phyloP scores from a whole-genome alignment of 2,888 invertebrate genomes.

The Tethea ocularis region DNA sequence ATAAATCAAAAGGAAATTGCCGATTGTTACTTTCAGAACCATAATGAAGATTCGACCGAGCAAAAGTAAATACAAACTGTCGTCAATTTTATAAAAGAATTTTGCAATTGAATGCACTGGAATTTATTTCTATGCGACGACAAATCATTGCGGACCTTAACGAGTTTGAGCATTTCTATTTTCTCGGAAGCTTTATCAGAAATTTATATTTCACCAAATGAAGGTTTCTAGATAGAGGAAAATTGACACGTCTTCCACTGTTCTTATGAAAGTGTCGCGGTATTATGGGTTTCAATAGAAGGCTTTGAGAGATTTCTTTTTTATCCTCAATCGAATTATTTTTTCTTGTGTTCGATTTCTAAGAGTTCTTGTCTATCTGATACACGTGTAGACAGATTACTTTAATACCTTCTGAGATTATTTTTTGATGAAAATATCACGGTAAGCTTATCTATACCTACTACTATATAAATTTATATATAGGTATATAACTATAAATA shows the following conservation, averaged over 20 bases:
- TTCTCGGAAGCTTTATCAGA: conserved; percentile 11
- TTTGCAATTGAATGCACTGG: not conserved
- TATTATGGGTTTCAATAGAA: conserved; percentile 10
- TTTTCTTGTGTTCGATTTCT: not conserved
- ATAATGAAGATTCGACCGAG: not conserved
- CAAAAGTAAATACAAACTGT: not conserved
- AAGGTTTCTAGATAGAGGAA: conserved; percentile 21
- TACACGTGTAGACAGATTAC: not conserved
- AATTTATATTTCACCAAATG: conserved; percentile 28
- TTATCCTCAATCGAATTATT: not conserved
- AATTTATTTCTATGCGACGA: conserved; percentile 1
- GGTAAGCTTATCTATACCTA: not conserved
- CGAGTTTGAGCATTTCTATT: conserved; percentile 1
- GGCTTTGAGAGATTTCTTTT: conserved; percentile 9
- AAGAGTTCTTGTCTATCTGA: not conserved
- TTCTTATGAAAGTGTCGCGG: conserved; percentile 9
- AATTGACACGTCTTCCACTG: conserved; percentile 23
- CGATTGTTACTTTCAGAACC: not conserved
- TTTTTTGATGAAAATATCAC: not conserved
- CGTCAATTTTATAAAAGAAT: not conserved
- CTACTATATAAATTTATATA: no score
- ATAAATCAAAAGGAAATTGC: not conserved
- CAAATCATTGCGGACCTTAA: not conserved
- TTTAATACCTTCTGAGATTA: not conserved
- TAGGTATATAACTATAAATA: no score